phyloP scores from a whole-genome alignment of 2,797 vertebrate species.

The Rhinella marina region DNA sequence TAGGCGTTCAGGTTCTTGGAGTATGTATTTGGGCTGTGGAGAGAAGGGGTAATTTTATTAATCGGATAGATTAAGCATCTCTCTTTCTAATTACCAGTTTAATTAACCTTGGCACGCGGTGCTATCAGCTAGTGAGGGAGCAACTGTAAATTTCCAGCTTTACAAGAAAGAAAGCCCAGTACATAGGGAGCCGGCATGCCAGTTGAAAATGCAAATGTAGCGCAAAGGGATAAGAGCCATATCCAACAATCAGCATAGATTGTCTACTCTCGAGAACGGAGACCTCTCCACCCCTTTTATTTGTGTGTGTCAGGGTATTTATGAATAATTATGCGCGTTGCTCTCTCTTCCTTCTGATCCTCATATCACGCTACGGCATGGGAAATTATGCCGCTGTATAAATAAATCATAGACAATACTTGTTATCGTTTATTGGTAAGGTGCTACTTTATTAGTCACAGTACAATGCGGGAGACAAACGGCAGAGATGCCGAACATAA shows the following conservation, averaged over 20 bases:
- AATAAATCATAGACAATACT: slow-evolving; percentile 59
- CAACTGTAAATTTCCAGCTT: slow-evolving; percentile 63
- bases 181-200: slow-evolving; percentile 27
- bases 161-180: slow-evolving; percentile 53
- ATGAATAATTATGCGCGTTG: slow-evolving; percentile 60
- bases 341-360: slow-evolving; percentile 48
- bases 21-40: slow-evolving; percentile 27
- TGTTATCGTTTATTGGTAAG: slow-evolving; percentile 57
- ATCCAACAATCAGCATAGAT: slow-evolving; percentile 47
- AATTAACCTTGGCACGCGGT: slow-evolving; percentile 74
- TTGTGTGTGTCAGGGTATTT: slow-evolving; percentile 48
- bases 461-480: slow-evolving; percentile 55
- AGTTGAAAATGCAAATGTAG: not conserved
- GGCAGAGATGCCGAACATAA: slow-evolving; percentile 41
- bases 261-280: slow-evolving; percentile 41
- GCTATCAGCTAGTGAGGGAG: slow-evolving; percentile 66
- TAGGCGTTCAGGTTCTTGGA: slow-evolving; percentile 31
- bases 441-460: slow-evolving; percentile 53
- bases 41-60: slow-evolving; percentile 69
- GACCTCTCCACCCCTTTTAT: slow-evolving; percentile 55
- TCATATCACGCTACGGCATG: slow-evolving; percentile 37
- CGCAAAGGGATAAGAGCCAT: slow-evolving; percentile 49
- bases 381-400: slow-evolving; percentile 49
- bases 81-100: slow-evolving; percentile 73
- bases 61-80: slow-evolving; percentile 72